These are phyloP conservation scores for Entelurus aequoreus DNA, from an alignment of 2,113 vertebrate genomes.

Conservation along the genomic window DNA sequence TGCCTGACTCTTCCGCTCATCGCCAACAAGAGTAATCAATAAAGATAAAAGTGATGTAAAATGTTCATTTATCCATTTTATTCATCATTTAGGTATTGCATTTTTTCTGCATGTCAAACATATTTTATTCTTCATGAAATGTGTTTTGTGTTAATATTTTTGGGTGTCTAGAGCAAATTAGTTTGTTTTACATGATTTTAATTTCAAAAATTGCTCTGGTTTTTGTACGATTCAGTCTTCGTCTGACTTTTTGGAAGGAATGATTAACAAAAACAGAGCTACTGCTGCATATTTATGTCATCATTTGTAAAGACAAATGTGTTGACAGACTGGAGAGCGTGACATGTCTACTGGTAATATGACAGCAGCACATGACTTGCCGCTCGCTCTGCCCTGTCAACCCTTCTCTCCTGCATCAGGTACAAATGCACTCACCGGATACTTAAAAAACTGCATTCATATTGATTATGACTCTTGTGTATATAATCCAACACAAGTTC, in stretches of 20 bases:
- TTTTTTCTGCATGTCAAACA: not conserved
- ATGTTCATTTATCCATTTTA: too few relatives aligned
- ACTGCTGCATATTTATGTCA: constrained; percentile 9
- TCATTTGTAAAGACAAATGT: constrained; percentile 19
- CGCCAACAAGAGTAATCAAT: too few relatives aligned
- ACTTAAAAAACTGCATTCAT: not conserved
- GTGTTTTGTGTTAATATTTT: not conserved
- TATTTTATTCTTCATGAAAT: not conserved
- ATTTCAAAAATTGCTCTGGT: too few relatives aligned
- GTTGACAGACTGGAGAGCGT: constrained; percentile 82
- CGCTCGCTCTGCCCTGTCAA: constrained; percentile 75
- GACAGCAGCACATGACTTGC: constrained; percentile 80
- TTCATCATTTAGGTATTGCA: too few relatives aligned
- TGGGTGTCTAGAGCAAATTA: not conserved
- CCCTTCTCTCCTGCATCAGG: constrained; percentile 83
- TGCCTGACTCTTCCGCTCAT: too few relatives aligned
- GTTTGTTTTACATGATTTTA: too few relatives aligned
- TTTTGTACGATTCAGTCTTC: too few relatives aligned
- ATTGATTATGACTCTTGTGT: too few relatives aligned
- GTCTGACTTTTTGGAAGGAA: too few relatives aligned
- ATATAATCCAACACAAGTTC: too few relatives aligned
- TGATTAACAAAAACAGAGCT: too few relatives aligned
- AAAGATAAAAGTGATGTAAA: too few relatives aligned
- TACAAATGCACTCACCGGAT: constrained; percentile 28
- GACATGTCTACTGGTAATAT: constrained; percentile 71